These are phyloP conservation scores for Phasianus colchicus DNA, from an alignment of 2,113 vertebrate species.

Conservation along the genomic window DNA sequence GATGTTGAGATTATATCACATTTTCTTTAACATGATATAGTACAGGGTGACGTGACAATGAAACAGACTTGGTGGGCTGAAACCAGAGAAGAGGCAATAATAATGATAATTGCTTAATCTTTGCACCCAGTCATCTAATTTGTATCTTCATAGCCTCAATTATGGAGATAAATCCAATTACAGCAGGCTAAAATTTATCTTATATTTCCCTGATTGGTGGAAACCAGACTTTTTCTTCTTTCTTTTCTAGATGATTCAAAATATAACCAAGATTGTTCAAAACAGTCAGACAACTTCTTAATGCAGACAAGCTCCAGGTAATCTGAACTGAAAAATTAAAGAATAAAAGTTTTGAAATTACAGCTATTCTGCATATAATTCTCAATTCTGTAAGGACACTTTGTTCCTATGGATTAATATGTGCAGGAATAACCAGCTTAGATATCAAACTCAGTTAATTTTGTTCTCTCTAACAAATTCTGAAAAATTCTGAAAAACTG, in stretches of 20 bases:
- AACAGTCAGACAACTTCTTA: not conserved
- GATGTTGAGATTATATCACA: not conserved
- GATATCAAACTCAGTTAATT: not conserved
- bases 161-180: not conserved
- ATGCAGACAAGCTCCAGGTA: not conserved
- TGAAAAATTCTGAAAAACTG: not conserved
- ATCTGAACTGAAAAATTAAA: not conserved
- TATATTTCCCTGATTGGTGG: not conserved
- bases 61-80: not conserved
- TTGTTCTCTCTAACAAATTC: not conserved
- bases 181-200: not conserved
- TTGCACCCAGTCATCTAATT: not conserved
- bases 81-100: not conserved
- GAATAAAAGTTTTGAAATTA: not conserved
- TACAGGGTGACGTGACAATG: not conserved
- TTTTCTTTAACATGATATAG: not conserved
- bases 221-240: not conserved
- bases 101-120: not conserved
- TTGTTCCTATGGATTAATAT: not conserved
- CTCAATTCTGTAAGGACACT: not conserved
- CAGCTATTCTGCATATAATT: not conserved
- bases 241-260: not conserved
- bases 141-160: not conserved
- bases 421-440: not conserved
- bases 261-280: not conserved